A percentile compares a stretch with the other conserved stretches of the same genome.
These are phyloP conservation scores for Cantharis nigra DNA, from an alignment of 2,888 invertebrate genomes.

Conservation along the genomic window DNA sequence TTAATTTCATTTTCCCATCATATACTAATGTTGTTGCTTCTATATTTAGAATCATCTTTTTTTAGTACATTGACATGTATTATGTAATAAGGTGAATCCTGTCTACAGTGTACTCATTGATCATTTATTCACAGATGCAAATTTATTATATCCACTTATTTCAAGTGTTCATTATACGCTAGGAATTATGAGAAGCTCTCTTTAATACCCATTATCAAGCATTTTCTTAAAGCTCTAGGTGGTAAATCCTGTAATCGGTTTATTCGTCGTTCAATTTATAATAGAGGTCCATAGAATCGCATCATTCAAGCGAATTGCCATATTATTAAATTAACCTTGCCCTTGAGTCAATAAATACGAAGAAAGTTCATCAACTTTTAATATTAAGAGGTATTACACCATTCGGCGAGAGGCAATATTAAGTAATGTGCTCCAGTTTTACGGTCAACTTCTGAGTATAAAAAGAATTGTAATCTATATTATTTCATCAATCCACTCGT, in stretches of 20 bases:
- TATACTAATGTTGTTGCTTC: not conserved
- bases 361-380: slow-evolving; percentile 1
- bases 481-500: slow-evolving; percentile 7
- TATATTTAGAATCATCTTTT: not conserved
- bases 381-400: not conserved
- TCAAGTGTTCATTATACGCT: not conserved
- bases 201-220: not conserved
- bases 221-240: not conserved
- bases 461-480: not conserved
- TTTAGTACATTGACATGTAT: too few species aligned
- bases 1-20: not conserved
- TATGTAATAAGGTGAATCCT: too few species aligned
- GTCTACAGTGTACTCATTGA: not conserved
- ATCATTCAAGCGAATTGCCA: not conserved
- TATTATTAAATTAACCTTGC: not conserved
- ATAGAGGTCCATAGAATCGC: not conserved
- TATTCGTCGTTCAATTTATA: not conserved
- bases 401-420: not conserved
- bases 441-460: slow-evolving; percentile 5
- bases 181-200: not conserved
- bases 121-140: not conserved
- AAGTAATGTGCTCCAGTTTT: not conserved
- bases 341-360: not conserved
- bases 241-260: not conserved
- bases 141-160: not conserved